A percentile compares a stretch with the other conserved stretches of the same genome.
Conservation (phyloP, 2,888 invertebrate species). For the Nycteola revayana region DNA sequence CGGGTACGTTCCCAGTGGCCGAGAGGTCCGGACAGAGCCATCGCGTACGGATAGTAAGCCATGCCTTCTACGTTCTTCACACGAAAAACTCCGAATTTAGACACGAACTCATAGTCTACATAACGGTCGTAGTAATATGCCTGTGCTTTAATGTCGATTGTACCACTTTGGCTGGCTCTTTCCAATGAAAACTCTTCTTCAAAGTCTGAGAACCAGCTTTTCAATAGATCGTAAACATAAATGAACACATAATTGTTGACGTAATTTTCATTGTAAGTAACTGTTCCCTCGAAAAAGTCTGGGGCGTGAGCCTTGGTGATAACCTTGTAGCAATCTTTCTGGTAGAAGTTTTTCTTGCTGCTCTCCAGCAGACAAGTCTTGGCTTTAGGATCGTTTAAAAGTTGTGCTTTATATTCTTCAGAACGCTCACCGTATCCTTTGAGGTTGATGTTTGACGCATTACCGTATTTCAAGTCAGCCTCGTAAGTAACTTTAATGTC, state of each 20-base stretch:
- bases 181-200: no score
- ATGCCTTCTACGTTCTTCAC: slow-evolving; percentile 41
- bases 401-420: slow-evolving; percentile 65
- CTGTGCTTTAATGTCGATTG: slow-evolving; percentile 70
- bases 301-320: slow-evolving; percentile 77
- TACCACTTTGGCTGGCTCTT: slow-evolving; percentile 33
- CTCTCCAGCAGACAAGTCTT: slow-evolving; percentile 77
- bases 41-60: slow-evolving; percentile 6
- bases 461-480: slow-evolving; percentile 74
- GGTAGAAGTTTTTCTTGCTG: slow-evolving; percentile 77
- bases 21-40: slow-evolving; percentile 58
- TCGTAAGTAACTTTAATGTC: slow-evolving; percentile 72
- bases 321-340: slow-evolving; percentile 81
- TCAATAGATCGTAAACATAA: no score
- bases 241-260: no score
- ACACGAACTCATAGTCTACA: slow-evolving; percentile 67
- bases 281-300: slow-evolving; percentile 70
- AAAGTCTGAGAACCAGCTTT: no score
- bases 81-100: slow-evolving; percentile 66
- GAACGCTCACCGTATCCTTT: slow-evolving; percentile 74
- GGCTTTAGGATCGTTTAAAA: slow-evolving; percentile 66
- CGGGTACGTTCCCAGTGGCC: slow-evolving; percentile 37
- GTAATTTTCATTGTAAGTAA: slow-evolving; percentile 66
- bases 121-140: slow-evolving; percentile 65
- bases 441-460: slow-evolving; percentile 60